Percentiles rank a stretch among this genome's conserved stretches.
These are phyloP conservation scores for Lophotriccus pileatus DNA, from an alignment of 2,797 vertebrate species.

Conservation along the genomic window DNA sequence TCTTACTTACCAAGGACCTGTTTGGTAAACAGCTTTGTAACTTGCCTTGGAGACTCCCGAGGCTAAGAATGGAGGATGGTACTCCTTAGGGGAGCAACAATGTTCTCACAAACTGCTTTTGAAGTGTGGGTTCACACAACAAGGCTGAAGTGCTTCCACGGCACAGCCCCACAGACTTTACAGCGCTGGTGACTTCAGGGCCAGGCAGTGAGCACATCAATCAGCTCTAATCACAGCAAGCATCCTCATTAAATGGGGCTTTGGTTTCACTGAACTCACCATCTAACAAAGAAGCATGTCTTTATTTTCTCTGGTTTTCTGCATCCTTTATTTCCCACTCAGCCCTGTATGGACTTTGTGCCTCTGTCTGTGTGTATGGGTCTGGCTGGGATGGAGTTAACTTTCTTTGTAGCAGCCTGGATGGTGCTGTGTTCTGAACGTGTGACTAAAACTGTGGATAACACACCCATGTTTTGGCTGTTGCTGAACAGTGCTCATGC, in stretches of 20 bases:
- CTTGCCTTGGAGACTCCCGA: background rate
- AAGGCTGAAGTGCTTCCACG: background rate
- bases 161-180: background rate
- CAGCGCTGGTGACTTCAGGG: background rate
- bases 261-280: background rate
- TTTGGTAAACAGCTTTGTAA: background rate
- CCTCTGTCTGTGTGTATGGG: background rate
- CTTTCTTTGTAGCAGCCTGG: background rate
- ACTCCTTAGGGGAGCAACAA: background rate
- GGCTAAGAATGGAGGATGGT: background rate
- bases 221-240: background rate
- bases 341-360: background rate
- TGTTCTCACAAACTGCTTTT: background rate
- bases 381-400: background rate
- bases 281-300: background rate
- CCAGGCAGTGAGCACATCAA: background rate
- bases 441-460: background rate
- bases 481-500: accelerated
- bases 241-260: background rate
- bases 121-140: background rate
- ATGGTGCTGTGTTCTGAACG: background rate
- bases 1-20: background rate
- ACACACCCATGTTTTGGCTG: background rate
- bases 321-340: background rate
- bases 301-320: background rate